These are phyloP conservation scores for Cacatua alba DNA, from an alignment of 2,113 vertebrate genomes.

Conservation along the genomic window DNA sequence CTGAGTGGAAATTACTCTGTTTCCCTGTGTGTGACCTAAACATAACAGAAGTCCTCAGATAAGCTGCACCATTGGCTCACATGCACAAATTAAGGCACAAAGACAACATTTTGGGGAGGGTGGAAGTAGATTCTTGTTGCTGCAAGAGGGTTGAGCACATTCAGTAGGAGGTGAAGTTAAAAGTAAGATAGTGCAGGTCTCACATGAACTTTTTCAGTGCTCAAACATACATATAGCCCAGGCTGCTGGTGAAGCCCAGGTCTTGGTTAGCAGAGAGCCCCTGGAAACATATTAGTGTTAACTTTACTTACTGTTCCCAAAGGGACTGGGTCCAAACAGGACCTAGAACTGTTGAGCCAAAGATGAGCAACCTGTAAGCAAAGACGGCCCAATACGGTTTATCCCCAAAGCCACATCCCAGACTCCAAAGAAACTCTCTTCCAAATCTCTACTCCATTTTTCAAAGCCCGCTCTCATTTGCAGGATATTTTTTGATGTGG, in stretches of 20 bases:
- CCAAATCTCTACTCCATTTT: neutral
- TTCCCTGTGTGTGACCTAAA: neutral
- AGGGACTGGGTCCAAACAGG: neutral
- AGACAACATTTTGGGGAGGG: neutral
- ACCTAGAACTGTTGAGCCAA: neutral
- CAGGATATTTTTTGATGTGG: neutral
- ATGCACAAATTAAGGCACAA: neutral
- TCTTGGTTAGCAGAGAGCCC: neutral
- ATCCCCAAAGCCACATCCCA: neutral
- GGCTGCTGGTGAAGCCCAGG: neutral
- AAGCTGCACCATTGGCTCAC: neutral
- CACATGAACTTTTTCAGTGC: neutral
- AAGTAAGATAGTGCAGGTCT: neutral
- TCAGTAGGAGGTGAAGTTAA: neutral
- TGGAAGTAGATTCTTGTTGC: neutral
- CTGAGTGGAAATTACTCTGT: neutral
- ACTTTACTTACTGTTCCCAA: neutral
- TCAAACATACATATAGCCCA: fast-evolving
- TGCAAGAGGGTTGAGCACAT: neutral
- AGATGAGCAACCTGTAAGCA: neutral
- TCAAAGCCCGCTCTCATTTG: neutral
- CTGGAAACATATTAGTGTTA: neutral
- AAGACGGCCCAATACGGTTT: neutral
- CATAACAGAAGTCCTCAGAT: neutral
- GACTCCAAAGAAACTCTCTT: neutral